These are phyloP conservation scores for Bolborhynchus lineola DNA, from an alignment of 2,113 vertebrate genomes.

Conservation along the genomic window DNA sequence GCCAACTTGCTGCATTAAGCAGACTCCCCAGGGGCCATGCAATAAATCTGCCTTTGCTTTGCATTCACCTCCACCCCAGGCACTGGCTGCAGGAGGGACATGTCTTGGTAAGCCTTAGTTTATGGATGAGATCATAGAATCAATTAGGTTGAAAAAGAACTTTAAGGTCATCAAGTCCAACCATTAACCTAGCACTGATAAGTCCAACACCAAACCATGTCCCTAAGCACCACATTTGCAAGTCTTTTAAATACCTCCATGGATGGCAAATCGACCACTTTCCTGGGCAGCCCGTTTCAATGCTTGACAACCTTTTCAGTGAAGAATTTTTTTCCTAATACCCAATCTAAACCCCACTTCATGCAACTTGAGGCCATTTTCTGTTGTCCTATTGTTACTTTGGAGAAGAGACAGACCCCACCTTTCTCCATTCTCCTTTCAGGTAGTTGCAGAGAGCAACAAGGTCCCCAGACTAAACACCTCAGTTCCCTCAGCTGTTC, in stretches of 20 bases:
- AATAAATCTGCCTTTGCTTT: background rate
- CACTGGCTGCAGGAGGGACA: background rate
- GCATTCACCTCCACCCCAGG: background rate
- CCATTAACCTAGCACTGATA: background rate
- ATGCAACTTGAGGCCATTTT: background rate
- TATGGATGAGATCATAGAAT: background rate
- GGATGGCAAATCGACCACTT: background rate
- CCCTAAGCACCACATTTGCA: background rate
- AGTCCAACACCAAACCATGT: background rate
- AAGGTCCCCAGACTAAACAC: background rate
- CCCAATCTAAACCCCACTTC: background rate
- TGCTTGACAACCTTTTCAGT: background rate
- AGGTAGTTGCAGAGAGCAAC: background rate
- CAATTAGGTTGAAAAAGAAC: background rate
- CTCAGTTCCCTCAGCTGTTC: background rate
- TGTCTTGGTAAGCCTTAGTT: background rate
- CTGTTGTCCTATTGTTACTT: background rate
- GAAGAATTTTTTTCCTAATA: background rate
- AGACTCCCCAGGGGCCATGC: too few species aligned
- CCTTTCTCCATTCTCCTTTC: fast-evolving
- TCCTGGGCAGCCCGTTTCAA: background rate
- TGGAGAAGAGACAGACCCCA: background rate
- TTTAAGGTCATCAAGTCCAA: background rate
- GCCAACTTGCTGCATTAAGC: background rate
- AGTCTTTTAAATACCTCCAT: background rate